Base-by-base conservation (phyloP, 2,797 vertebrate genomes). In the Botia almorhae region DNA sequence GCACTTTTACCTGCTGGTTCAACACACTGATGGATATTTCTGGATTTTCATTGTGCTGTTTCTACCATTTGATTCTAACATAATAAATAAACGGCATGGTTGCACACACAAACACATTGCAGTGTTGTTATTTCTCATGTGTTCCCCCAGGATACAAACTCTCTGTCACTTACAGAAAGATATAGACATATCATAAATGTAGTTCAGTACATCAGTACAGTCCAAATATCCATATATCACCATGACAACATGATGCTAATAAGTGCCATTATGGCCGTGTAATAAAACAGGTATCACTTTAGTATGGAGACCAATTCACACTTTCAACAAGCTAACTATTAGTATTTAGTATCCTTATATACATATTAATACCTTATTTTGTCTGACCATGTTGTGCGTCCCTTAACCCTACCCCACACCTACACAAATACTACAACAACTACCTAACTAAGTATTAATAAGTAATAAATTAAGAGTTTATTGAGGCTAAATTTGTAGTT, bases 1-100 rank as follows among this genome's bases (percentile, higher is more conserved):
- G 75, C 58, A 75, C 50, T 51, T 70, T 74, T 60, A 81, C 76
- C 76, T 65, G 70, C 46, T 53, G 43, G 65, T 80, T 46, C 13
- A 63, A 29, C 55, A 36, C 60, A 65, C 50, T 53, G 46, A 74
- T 36, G 56, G 16, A 39, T 70, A 55, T 43, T 84, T 69, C n/a
- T 33, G 51, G 51, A n/a, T 26, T 19, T 8, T 5, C 55, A 76
- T 4, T 70, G 48, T 74, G 19, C 43, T 75, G 56, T 21, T 67
- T 71, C 72, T 43, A 21, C 68, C 14, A 26, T 29, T 43, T 39
- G 8, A 8, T 33, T 55, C n/a, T 67, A 53, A 36, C 7, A 64
- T 65, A 75, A 64, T n/a, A 60, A 43, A 21, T 16, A 65, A 53
- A 56, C 6, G 12, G 10, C 12, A 36, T 43, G 3, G 26, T 33